Evolutionary conservation across 2,113 vertebrate species (phyloP).

Genomic region (Phyllostomus discolor): DNA sequence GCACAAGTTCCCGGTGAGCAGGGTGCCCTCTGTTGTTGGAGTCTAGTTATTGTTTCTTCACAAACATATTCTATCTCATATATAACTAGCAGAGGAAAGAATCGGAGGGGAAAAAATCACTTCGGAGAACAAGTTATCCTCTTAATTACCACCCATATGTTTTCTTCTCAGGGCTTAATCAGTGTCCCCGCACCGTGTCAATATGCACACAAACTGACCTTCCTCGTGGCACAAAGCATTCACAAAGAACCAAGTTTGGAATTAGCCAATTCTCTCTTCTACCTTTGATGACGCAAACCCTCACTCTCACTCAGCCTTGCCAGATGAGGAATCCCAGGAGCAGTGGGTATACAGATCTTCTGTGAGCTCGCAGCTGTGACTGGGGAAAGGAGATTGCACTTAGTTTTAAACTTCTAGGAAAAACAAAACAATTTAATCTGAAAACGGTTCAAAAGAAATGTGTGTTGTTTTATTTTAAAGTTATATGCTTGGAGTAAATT

Average conservation of each 20-base stretch:
- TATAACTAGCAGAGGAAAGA: neutral
- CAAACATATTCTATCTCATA: accelerated
- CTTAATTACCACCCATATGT: neutral
- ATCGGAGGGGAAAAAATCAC: neutral
- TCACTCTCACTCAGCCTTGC: accelerated
- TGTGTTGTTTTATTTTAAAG: slow-evolving; percentile 18
- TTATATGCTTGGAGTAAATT: neutral
- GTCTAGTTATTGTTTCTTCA: neutral
- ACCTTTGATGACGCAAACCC: slow-evolving; percentile 50
- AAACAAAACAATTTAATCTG: neutral
- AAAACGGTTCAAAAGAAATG: neutral
- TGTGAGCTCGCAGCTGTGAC: neutral
- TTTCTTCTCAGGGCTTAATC: slow-evolving; percentile 37
- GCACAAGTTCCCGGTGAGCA: neutral
- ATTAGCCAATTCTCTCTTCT: slow-evolving; percentile 65
- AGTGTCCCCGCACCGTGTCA: slow-evolving; percentile 67
- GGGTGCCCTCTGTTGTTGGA: neutral
- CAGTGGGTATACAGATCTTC: neutral
- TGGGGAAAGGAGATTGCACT: neutral
- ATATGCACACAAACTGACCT: slow-evolving; percentile 62
- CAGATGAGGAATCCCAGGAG: neutral
- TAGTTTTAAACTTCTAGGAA: neutral
- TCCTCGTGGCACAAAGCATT: slow-evolving; percentile 52
- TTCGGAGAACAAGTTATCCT: neutral
- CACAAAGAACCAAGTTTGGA: slow-evolving; percentile 65